These are phyloP conservation scores for Liparis tanakae DNA, from an alignment of 2,797 vertebrate genomes.

Conservation along the genomic window DNA sequence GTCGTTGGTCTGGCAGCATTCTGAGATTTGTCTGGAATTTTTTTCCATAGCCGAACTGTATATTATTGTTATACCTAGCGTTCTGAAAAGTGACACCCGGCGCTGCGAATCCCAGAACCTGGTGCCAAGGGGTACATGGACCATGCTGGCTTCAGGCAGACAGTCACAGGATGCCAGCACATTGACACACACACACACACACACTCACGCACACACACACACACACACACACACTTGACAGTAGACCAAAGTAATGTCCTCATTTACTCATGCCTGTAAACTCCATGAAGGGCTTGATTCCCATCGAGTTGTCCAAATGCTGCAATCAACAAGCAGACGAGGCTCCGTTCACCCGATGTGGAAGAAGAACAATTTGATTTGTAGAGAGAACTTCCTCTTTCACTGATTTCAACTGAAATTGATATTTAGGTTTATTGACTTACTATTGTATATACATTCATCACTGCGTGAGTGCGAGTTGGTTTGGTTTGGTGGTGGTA, in stretches of 20 bases:
- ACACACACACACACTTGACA: not conserved
- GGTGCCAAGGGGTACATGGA: conserved; percentile 41
- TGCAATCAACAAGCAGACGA: not conserved
- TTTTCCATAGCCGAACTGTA: conserved; percentile 60
- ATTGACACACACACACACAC: not conserved
- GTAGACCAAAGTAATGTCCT: not conserved
- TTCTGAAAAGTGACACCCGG: conserved; percentile 23
- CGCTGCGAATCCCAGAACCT: conserved; percentile 2
- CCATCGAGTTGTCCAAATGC: not conserved
- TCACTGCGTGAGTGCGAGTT: not conserved
- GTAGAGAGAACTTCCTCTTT: not conserved
- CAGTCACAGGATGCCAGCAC: conserved; percentile 12
- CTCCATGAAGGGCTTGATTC: not conserved
- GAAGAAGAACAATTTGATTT: not conserved
- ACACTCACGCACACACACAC: too few relatives aligned
- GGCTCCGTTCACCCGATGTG: conserved; percentile 3
- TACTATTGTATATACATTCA: not conserved
- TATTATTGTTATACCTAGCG: conserved; percentile 68
- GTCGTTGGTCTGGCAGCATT: conserved; percentile 24
- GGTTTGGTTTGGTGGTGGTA: not conserved
- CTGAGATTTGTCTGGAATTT: conserved; percentile 11
- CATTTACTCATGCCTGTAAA: not conserved
- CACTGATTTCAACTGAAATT: not conserved
- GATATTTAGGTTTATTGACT: not conserved
- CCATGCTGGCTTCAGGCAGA: conserved; percentile 2